Conservation (phyloP, 2,113 vertebrate species). For the Penelope pileata region DNA sequence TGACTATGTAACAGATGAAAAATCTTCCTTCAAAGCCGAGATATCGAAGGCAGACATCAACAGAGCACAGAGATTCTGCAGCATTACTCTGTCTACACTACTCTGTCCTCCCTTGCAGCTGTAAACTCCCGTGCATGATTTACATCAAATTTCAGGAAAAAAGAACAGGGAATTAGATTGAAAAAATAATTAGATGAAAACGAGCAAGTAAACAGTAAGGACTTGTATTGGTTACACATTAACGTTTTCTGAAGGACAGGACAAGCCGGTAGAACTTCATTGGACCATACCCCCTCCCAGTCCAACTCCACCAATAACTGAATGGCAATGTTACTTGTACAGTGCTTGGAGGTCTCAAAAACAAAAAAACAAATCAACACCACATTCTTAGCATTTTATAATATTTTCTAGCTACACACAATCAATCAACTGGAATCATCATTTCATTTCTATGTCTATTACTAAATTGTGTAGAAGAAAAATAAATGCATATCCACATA, state of each 20-base stretch:
- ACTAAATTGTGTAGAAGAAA: background rate
- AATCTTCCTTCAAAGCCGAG: background rate
- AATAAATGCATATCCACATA: background rate
- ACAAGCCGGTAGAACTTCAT: background rate
- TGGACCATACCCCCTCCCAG: background rate
- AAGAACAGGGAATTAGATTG: background rate
- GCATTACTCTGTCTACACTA: accelerated
- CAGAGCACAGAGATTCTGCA: background rate
- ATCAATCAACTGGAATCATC: background rate
- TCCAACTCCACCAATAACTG: background rate
- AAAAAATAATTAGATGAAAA: background rate
- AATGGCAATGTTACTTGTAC: background rate
- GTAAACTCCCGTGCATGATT: background rate
- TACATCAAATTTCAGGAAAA: background rate
- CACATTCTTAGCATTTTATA: background rate
- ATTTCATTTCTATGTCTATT: background rate
- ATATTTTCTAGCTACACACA: background rate
- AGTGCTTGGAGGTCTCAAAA: background rate
- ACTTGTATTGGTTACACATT: background rate
- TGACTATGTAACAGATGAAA: background rate
- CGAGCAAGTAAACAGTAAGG: background rate
- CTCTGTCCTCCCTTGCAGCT: background rate
- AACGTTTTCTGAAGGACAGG: background rate
- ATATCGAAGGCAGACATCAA: background rate
- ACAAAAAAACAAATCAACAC: background rate